A percentile compares a stretch with the other conserved stretches of the same genome.
Evolutionary conservation across 2,113 vertebrate species (phyloP).

Genomic region (Rhadina sibilatrix): DNA sequence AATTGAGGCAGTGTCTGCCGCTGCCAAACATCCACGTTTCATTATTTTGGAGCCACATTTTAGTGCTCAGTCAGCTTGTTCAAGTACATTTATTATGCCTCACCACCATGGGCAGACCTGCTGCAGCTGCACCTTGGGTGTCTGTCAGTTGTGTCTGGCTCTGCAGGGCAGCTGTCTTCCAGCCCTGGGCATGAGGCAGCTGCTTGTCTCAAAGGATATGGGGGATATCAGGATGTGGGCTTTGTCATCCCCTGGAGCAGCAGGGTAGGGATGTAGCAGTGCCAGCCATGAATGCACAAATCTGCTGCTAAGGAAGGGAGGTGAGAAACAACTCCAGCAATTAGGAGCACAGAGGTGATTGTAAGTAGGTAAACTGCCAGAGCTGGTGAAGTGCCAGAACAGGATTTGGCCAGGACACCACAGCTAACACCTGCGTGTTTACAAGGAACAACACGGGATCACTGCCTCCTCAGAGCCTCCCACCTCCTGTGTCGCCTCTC

Average conservation of each 20-base stretch:
- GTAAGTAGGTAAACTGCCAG: neutral
- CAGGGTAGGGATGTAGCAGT: neutral
- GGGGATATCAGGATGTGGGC: no score
- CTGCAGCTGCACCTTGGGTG: neutral
- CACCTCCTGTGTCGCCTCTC: neutral
- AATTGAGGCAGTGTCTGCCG: neutral
- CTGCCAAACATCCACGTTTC: neutral
- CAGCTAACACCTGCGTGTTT: neutral
- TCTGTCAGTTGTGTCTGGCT: neutral
- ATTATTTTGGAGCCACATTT: neutral
- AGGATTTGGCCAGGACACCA: neutral
- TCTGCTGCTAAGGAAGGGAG: neutral
- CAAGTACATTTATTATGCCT: neutral
- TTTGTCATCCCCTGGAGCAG: neutral
- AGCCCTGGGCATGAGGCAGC: neutral
- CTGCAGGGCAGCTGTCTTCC: neutral
- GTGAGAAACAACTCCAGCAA: neutral
- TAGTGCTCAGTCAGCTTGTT: neutral
- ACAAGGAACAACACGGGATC: rapidly evolving
- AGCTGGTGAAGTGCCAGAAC: neutral
- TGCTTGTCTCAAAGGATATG: neutral
- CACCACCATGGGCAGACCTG: neutral
- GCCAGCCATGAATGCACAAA: neutral
- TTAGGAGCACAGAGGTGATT: neutral
- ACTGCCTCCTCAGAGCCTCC: neutral